These are phyloP conservation scores for Diachrysia chrysitis DNA, from an alignment of 2,888 invertebrate species.

Conservation along the genomic window DNA sequence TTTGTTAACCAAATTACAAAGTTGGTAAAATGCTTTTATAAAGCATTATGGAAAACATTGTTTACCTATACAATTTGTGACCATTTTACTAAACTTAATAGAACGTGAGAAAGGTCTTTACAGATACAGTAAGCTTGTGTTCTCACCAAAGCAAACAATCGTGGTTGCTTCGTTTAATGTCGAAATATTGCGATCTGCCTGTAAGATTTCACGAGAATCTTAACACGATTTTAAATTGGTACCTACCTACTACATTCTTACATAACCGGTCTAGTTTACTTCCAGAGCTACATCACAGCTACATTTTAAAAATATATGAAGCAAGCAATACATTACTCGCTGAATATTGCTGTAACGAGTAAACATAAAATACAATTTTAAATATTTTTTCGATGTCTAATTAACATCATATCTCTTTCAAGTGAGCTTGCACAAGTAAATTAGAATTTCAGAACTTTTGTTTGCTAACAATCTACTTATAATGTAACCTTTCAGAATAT, in stretches of 20 bases:
- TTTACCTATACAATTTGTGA: slow-evolving; percentile 40
- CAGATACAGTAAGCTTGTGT: slow-evolving; percentile 48
- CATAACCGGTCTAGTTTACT: slow-evolving; percentile 18
- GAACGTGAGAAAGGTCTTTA: slow-evolving; percentile 70
- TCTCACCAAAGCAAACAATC: slow-evolving; percentile 48
- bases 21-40: slow-evolving; percentile 5
- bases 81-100: slow-evolving; percentile 58
- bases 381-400: slow-evolving; percentile 5
- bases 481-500: too few relatives aligned
- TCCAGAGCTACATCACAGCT: background rate
- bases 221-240: slow-evolving; percentile 35
- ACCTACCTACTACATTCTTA: slow-evolving; percentile 8
- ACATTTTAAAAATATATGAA: background rate
- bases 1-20: slow-evolving; percentile 2
- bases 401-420: background rate
- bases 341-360: background rate
- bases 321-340: background rate
- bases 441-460: too few relatives aligned
- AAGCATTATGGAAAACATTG: slow-evolving; percentile 20
- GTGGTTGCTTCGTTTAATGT: slow-evolving; percentile 58
- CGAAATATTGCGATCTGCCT: slow-evolving; percentile 48
- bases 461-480: too few relatives aligned
- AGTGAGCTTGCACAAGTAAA: background rate
- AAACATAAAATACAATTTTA: background rate
- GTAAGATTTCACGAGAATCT: slow-evolving; percentile 55